A percentile compares a stretch with the other conserved stretches of the same genome.
These are phyloP conservation scores for Liasis olivaceus DNA, from an alignment of 2,797 vertebrate genomes.

Conservation along the genomic window DNA sequence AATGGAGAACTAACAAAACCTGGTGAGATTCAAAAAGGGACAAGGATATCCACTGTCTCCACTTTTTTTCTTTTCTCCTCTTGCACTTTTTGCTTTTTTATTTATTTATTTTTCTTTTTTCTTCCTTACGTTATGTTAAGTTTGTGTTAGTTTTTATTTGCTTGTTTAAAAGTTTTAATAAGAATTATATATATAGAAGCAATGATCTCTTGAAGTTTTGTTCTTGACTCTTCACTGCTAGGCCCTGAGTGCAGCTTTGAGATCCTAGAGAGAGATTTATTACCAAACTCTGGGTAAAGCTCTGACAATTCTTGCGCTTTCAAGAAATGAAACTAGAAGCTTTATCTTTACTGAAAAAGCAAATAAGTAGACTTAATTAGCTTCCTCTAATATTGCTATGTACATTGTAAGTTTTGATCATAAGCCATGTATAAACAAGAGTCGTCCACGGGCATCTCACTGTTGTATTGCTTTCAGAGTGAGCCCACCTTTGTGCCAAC, in stretches of 20 bases:
- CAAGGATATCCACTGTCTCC: too few relatives aligned
- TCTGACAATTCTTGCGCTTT: neutral
- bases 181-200: neutral
- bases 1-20: too few relatives aligned
- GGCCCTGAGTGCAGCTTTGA: neutral
- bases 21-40: too few relatives aligned
- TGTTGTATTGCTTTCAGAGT: neutral
- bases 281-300: neutral
- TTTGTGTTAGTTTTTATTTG: too few relatives aligned
- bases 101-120: too few relatives aligned
- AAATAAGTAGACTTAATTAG: neutral
- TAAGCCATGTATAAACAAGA: neutral
- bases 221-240: neutral
- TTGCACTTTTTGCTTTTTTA: too few relatives aligned
- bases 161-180: too few relatives aligned
- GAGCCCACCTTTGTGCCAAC: neutral
- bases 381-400: neutral
- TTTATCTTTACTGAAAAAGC: neutral
- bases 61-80: too few relatives aligned
- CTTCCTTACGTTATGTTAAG: too few relatives aligned
- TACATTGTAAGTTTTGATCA: neutral
- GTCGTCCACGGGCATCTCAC: neutral
- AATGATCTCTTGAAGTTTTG: neutral
- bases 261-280: neutral
- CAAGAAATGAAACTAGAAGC: neutral